Evolutionary conservation across 2,888 invertebrate species (phyloP).

Genomic region (Molorchus minor): DNA sequence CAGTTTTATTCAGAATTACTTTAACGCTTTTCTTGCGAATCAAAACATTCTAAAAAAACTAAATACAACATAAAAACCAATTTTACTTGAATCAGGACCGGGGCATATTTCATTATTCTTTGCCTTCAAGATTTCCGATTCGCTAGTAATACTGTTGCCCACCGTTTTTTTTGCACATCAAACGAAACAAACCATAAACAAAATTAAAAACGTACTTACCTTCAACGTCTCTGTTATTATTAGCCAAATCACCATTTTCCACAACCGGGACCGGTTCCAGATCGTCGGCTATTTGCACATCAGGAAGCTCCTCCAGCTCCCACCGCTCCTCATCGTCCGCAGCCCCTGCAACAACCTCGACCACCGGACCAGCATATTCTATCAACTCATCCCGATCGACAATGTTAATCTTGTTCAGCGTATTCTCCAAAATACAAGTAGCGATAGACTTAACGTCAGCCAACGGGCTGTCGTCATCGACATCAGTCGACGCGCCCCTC

Average conservation of each 20-base stretch:
- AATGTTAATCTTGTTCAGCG: constrained; percentile 50
- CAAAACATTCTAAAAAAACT: no score
- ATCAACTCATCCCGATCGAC: constrained; percentile 28
- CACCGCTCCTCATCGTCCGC: no score
- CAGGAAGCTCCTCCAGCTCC: neutral
- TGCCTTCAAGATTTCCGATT: no score
- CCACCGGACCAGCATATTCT: constrained; percentile 14
- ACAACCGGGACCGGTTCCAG: constrained; percentile 49
- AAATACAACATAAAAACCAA: no score
- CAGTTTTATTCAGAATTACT: no score
- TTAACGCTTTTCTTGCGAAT: no score
- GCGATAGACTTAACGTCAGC: constrained; percentile 55
- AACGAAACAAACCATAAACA: no score
- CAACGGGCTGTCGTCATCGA: constrained; percentile 44
- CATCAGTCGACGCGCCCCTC: constrained; percentile 35
- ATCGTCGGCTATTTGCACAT: neutral
- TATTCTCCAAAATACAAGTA: constrained; percentile 54
- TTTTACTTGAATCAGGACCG: no score
- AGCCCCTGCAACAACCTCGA: neutral
- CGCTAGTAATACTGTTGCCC: no score
- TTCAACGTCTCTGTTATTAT: constrained; percentile 65
- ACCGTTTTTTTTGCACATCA: no score
- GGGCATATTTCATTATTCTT: no score
- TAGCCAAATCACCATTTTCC: constrained; percentile 66
- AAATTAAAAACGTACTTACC: constrained; percentile 54